Conservation (phyloP, 2,113 vertebrate species). For the Poecilia latipinna region DNA sequence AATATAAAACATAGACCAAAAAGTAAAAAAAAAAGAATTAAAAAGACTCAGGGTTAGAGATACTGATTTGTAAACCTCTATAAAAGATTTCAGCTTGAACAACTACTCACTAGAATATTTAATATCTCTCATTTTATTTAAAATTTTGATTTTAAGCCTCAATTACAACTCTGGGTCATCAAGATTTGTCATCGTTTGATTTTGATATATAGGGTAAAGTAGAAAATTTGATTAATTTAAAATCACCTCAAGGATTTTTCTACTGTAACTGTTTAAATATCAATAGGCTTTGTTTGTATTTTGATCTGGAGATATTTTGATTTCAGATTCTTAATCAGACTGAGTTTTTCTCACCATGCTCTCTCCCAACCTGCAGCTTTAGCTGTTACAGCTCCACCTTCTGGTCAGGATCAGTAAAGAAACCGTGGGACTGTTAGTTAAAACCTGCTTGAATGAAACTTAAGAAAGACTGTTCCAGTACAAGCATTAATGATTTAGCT, state of each 20-base stretch:
- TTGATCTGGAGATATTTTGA: not conserved
- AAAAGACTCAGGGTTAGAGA: not conserved
- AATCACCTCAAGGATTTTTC: not conserved
- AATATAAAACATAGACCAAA: not conserved
- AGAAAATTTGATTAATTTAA: not conserved
- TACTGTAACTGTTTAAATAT: not conserved
- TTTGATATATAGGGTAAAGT: not conserved
- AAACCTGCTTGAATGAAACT: not conserved
- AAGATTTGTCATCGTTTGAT: no score
- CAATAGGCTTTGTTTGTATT: not conserved
- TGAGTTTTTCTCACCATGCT: not conserved
- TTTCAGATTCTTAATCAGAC: not conserved
- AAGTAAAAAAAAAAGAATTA: not conserved
- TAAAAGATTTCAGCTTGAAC: no score
- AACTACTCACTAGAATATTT: no score
- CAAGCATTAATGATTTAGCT: no score
- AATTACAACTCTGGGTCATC: no score
- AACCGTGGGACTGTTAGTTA: not conserved
- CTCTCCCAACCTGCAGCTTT: not conserved
- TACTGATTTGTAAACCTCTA: no score
- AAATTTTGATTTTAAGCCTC: no score
- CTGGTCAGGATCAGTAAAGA: conserved; percentile 28
- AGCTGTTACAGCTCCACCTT: conserved; percentile 42
- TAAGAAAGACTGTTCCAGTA: no score
- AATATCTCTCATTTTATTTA: no score